A percentile compares a stretch with the other conserved stretches of the same genome.
These are phyloP conservation scores for Amphimallon solstitiale DNA, from an alignment of 2,888 invertebrate species.

Conservation along the genomic window DNA sequence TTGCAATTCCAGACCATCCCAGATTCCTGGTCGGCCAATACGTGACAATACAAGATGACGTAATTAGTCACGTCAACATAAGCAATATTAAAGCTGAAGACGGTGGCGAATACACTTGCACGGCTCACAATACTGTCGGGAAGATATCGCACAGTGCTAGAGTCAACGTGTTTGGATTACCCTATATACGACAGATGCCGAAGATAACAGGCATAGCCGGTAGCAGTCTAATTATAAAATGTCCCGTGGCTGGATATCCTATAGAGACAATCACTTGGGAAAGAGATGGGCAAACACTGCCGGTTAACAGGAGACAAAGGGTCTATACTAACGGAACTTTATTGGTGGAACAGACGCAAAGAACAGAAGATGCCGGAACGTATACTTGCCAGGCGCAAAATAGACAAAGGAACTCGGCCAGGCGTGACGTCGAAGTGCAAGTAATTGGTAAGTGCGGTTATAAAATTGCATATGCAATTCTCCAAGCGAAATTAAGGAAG, in stretches of 20 bases:
- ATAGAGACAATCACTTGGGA: constrained; percentile 91
- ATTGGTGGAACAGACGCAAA: constrained; percentile 85
- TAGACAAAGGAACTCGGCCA: constrained; percentile 81
- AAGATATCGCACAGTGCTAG: constrained; percentile 83
- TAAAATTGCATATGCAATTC: not conserved
- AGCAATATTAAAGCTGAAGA: constrained; percentile 88
- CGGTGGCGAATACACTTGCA: constrained; percentile 89
- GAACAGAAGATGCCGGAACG: constrained; percentile 85
- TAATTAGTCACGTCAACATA: constrained; percentile 92
- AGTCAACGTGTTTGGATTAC: constrained; percentile 88
- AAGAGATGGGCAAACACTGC: constrained; percentile 86
- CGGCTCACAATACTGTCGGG: constrained; percentile 84
- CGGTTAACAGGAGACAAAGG: constrained; percentile 86
- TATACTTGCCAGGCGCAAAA: constrained; percentile 92
- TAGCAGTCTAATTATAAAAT: constrained; percentile 84
- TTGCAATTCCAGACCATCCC: constrained; percentile 70
- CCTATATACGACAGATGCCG: constrained; percentile 88
- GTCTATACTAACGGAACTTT: constrained; percentile 89
- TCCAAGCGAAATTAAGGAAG: not conserved
- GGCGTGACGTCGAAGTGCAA: constrained; percentile 80
- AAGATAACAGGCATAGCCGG: constrained; percentile 89
- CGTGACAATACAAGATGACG: constrained; percentile 91
- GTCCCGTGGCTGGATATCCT: constrained; percentile 90
- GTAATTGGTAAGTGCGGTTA: constrained; percentile 70
- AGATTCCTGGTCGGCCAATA: constrained; percentile 92